Evolutionary conservation across 2,888 invertebrate genomes (phyloP).

Genomic region (Epinotia brunnichana): DNA sequence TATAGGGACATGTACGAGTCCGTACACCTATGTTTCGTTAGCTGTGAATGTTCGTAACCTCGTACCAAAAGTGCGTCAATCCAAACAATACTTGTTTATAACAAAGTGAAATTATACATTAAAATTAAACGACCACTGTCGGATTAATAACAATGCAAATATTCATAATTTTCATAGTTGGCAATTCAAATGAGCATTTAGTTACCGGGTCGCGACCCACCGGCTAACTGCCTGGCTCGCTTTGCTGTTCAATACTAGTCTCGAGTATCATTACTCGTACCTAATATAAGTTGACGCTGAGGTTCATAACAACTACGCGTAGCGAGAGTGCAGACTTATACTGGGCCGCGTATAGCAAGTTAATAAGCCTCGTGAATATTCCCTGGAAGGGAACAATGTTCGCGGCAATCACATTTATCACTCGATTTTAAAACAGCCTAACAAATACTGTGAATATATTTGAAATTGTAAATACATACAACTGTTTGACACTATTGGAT

Average conservation of each 20-base stretch:
- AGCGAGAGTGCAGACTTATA: background rate
- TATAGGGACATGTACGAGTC: background rate
- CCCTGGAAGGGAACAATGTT: constrained; percentile 26
- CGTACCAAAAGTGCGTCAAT: constrained; percentile 28
- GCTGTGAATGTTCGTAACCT: constrained; percentile 11
- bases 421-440: constrained; percentile 36
- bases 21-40: background rate
- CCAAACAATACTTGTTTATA: constrained; percentile 42
- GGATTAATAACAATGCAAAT: constrained; percentile 62
- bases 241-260: background rate
- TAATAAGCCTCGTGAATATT: background rate
- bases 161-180: constrained; percentile 65
- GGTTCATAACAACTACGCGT: background rate
- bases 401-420: constrained; percentile 33
- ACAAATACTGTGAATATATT: constrained; percentile 36
- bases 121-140: constrained; percentile 50
- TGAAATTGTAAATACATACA: constrained; percentile 27
- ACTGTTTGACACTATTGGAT: constrained; percentile 34
- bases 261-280: background rate
- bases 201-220: constrained; percentile 61
- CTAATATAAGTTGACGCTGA: background rate
- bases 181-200: constrained; percentile 68
- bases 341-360: background rate
- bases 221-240: constrained; percentile 25
- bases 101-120: constrained; percentile 51